A percentile compares a stretch with the other conserved stretches of the same genome.
These are phyloP conservation scores for Osedax frankpressi DNA, from an alignment of 2,888 invertebrate species.

Conservation along the genomic window DNA sequence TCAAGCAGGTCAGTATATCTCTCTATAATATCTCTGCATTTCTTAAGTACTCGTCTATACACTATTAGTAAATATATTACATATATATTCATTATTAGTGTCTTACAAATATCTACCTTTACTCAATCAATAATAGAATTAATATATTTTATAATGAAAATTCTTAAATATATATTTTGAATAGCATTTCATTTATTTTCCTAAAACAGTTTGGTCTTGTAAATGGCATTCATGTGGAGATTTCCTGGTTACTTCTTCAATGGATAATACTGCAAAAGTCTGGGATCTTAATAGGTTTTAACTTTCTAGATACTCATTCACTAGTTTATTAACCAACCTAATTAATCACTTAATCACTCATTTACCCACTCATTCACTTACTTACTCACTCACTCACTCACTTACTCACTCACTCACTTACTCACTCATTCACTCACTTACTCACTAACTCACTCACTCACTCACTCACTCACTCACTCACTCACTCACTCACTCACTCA, in stretches of 20 bases:
- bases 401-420: too few species aligned
- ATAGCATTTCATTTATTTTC: too few species aligned
- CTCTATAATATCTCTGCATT: background rate
- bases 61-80: too few species aligned
- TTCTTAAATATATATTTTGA: too few species aligned
- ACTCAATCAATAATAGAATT: too few species aligned
- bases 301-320: background rate
- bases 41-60: conserved; percentile 38
- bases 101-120: too few species aligned
- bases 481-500: background rate
- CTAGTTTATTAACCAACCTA: background rate
- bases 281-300: conserved; percentile 43
- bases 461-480: background rate
- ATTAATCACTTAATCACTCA: too few species aligned
- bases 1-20: conserved; percentile 37
- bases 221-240: conserved; percentile 46
- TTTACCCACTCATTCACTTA: too few species aligned
- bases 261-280: conserved; percentile 45
- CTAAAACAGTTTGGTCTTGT: conserved; percentile 45
- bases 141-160: too few species aligned
- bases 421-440: too few species aligned
- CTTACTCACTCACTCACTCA: too few species aligned
- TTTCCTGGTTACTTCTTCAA: conserved; percentile 45
- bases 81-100: too few species aligned
- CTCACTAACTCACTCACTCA: background rate